phyloP scores from a whole-genome alignment of 2,797 vertebrate species.

The Myotis findleyi region DNA sequence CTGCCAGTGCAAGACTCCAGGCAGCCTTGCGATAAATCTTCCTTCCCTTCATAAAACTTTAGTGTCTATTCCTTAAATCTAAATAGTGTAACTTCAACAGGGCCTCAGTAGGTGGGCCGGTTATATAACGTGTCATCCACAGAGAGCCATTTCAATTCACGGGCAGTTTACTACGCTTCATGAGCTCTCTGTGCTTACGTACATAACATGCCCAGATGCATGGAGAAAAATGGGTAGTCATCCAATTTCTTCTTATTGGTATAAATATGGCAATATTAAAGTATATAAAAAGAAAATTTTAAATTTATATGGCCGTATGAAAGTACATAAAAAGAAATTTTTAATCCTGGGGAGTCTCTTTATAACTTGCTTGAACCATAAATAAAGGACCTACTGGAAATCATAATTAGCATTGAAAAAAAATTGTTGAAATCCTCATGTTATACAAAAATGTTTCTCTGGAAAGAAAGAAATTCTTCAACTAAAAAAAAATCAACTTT shows the following conservation, averaged over 20 bases:
- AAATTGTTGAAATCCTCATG: background rate
- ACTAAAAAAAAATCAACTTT: slow-evolving; percentile 41
- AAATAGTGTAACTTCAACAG: slow-evolving; percentile 13
- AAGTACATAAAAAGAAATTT: background rate
- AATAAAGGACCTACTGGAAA: slow-evolving; percentile 66
- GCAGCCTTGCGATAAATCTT: background rate
- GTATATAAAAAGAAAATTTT: background rate
- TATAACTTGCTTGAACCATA: slow-evolving; percentile 68
- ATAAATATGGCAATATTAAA: slow-evolving; percentile 75
- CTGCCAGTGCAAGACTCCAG: background rate
- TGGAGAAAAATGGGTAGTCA: slow-evolving; percentile 76
- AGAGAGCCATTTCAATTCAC: background rate
- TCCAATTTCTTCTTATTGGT: slow-evolving; percentile 77
- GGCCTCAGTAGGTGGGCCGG: background rate
- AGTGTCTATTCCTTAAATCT: slow-evolving; percentile 15
- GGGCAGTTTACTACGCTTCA: slow-evolving; percentile 61
- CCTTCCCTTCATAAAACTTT: background rate
- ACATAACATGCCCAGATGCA: slow-evolving; percentile 72
- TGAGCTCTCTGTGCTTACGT: slow-evolving; percentile 80
- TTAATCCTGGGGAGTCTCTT: slow-evolving; percentile 71
- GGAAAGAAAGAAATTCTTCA: slow-evolving; percentile 28
- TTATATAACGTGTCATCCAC: background rate
- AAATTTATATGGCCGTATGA: background rate
- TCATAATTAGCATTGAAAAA: slow-evolving; percentile 61
- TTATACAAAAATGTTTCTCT: slow-evolving; percentile 11